Base-by-base conservation (phyloP, 2,888 invertebrate species). In the Limnephilus lunatus region DNA sequence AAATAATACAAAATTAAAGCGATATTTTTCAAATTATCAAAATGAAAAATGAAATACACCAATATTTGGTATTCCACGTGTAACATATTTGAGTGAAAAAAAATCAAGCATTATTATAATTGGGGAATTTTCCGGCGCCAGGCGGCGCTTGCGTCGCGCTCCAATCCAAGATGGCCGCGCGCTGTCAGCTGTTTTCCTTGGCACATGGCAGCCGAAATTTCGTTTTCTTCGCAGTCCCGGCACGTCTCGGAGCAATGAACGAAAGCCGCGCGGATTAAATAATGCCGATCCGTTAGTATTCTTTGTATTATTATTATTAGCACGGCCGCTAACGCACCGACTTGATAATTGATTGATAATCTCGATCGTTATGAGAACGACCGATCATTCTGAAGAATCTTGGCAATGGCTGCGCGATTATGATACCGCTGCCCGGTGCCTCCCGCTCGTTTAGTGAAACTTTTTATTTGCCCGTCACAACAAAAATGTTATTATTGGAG, bases 141-240 rank as follows among this genome's bases (percentile, higher is more conserved):
- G 87, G 68, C 30, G 32, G 68, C 87, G 53, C 87, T 25, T 14
- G 87, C 53, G 87, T 87, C 87, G 87, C 87, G 7, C 87, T 68
- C 30, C 4, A 2, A 44, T 30, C 68, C 53, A 48, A 68, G 86
- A 87, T 53, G 53, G 68, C 87, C 30, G 87, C 53, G 14, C 53
- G 68, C 53, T 68, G 87, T 87, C 87, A 87, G 87, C 87, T 87
- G 87, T 87, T 68, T 68, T 31, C 53, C 32, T 68, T 87, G 87
- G 87, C 87, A 87, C 87, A 87, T 87, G 87, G 87, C 87, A 15
- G 87, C 68, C 87, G 68, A 87, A 86, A 53, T 87, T 87, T 87
- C 53, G n/a, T 87, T 68, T 87, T 87, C 68, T 87, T 87, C 87
- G 25, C 31, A 87, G 53, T 87, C 87, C 53, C 53, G 25, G n/a